These are phyloP conservation scores for Actinernus sp. DNA, from an alignment of 92 coral and sea anemone species.

Conservation along the genomic window DNA sequence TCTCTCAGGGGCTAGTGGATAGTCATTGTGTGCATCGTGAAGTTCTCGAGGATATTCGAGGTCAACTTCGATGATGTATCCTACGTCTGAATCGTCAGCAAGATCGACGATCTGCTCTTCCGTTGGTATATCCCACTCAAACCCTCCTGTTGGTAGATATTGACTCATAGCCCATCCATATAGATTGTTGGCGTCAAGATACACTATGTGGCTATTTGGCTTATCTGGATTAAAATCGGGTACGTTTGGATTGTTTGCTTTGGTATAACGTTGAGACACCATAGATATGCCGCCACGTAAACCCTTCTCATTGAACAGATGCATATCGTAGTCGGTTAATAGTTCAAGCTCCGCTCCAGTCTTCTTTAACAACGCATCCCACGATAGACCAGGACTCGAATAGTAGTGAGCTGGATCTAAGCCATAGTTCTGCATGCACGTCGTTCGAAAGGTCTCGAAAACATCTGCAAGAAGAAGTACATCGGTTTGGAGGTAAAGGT, in stretches of 20 bases:
- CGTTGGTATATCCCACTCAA: constrained; percentile 5
- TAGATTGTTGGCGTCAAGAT: constrained; percentile 22
- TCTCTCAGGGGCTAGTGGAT: constrained; percentile 11
- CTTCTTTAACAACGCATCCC: constrained; percentile 2
- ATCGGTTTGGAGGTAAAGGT: too few relatives aligned
- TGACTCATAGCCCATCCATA: constrained; percentile 38
- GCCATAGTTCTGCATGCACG: constrained; percentile 1
- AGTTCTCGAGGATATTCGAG: constrained; percentile 9
- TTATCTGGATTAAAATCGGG: constrained; percentile 6
- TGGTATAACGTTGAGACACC: background rate
- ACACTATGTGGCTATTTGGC: background rate
- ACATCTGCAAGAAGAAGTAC: too few relatives aligned
- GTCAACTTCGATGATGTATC: constrained; percentile 28
- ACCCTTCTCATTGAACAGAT: background rate
- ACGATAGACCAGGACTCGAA: background rate
- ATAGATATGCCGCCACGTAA: constrained; percentile 8
- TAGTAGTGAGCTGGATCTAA: constrained; percentile 11
- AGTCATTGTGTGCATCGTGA: constrained; percentile 9
- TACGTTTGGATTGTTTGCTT: constrained; percentile 13
- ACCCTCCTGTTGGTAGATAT: background rate
- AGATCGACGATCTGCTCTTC: too few relatives aligned
- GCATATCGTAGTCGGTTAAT: constrained; percentile 2
- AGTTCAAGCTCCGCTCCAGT: constrained; percentile 1
- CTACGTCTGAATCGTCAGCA: background rate
- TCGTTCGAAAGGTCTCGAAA: too few relatives aligned